Base-by-base conservation (phyloP, 2,888 invertebrate genomes). In the Brachyopa scutellaris region DNA sequence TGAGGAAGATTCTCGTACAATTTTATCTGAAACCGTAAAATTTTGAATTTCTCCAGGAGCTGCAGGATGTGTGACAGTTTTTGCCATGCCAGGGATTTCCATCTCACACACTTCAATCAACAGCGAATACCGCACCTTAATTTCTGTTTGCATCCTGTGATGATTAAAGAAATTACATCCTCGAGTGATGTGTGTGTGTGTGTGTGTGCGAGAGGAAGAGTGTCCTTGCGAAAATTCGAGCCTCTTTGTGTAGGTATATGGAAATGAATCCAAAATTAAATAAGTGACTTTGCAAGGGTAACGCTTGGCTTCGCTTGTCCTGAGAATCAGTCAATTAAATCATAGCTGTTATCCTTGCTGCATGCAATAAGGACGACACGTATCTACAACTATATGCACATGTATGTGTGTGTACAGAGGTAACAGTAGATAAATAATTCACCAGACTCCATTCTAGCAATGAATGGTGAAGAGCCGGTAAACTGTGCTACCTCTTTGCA, bases 351-450 rank as follows among this genome's bases (percentile, higher is more conserved):
- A 74, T 74, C 67, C 69, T 69, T 57, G 21, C n/a, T 69, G 80
- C 61, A 73, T 73, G 69, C 69, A 57, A 47, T 45, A 6, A 36
- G 13, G 1, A 8, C 13, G 3, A 21, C 5, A 23, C 8, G 13
- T n/a, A 9, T 8, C 8, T 17, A n/a, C 3, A 11, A 21, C 21
- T 51, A 21, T 11, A 13, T 45, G 9, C 8, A 3, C 5, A 21
- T 19, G 2, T 26, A 3, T 8, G 31, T 33, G 9, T 40, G 15
- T 6, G 11, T 29, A 29, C 19, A 57, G 47, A 55, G 57, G 55
- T 69, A 69, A 74, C 49, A 36, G 23, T 40, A 70, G 53, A 76
- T 76, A 82, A 82, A 82, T 82, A 82, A 82, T 76, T 82, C 66
- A 66, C 76, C 62, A 62, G 26, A 55, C 47, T 45, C 67, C 57